A percentile compares a stretch with the other conserved stretches of the same genome.
Evolutionary conservation across 2,888 invertebrate species (phyloP).

Genomic region (Agonopterix subpropinquella): DNA sequence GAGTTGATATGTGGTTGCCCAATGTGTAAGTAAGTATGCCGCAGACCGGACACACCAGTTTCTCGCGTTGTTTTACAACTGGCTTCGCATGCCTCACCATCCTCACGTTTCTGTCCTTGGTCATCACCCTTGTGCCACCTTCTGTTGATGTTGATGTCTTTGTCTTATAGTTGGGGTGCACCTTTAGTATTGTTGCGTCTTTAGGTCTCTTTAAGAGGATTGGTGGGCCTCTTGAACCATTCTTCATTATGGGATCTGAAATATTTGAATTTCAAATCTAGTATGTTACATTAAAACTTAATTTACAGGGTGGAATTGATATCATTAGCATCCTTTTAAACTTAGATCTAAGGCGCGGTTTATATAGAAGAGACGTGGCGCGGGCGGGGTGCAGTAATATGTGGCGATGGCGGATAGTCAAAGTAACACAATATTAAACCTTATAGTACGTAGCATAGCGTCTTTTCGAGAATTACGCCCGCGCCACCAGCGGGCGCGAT

Average conservation of each 20-base stretch:
- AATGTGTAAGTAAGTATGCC: conserved; percentile 66
- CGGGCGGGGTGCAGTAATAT: too few species aligned
- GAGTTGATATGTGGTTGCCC: conserved; percentile 65
- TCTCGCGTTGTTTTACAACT: conserved; percentile 52
- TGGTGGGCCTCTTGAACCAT: conserved; percentile 59
- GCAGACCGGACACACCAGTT: conserved; percentile 68
- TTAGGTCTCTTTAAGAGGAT: conserved; percentile 63
- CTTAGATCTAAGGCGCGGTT: too few species aligned
- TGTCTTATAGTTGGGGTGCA: conserved; percentile 44
- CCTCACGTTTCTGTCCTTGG: conserved; percentile 37
- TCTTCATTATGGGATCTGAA: conserved; percentile 63
- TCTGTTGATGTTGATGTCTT: conserved; percentile 18
- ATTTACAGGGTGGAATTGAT: too few species aligned
- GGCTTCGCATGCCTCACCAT: conserved; percentile 37
- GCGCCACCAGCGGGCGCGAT: too few species aligned
- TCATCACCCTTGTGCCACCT: conserved; percentile 16
- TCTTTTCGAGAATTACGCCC: too few species aligned
- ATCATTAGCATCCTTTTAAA: too few species aligned
- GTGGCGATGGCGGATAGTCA: too few species aligned
- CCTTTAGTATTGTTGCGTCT: conserved; percentile 59
- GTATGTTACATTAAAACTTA: too few species aligned
- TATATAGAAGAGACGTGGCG: too few species aligned
- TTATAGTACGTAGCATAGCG: too few species aligned
- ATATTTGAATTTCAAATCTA: conserved; percentile 3
- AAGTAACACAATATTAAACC: too few species aligned